These are phyloP conservation scores for Seira sanloemensis DNA, from an alignment of 2,888 invertebrate species.

Conservation along the genomic window DNA sequence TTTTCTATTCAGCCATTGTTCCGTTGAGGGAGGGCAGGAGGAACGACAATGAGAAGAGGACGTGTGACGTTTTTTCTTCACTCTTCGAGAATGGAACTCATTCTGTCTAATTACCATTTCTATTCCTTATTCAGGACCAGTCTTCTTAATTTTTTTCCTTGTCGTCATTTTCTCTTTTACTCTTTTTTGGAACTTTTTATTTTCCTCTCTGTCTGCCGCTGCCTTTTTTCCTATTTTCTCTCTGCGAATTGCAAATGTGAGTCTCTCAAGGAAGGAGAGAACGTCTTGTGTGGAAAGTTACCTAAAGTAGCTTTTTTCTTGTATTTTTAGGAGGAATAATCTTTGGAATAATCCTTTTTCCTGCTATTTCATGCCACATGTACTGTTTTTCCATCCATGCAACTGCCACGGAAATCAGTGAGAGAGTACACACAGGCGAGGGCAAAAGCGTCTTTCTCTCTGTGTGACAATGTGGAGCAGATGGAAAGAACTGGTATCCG, in stretches of 20 bases:
- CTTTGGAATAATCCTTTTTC: conserved; percentile 27
- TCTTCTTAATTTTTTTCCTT: conserved; percentile 18
- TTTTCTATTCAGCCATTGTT: conserved; percentile 3
- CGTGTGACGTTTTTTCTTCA: conserved; percentile 30
- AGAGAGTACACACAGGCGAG: no score
- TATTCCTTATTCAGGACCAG: conserved; percentile 52
- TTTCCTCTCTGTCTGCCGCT: conserved; percentile 43
- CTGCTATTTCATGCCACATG: conserved; percentile 16
- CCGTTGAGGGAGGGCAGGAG: conserved; percentile 10
- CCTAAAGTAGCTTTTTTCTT: background rate
- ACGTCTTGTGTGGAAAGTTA: conserved; percentile 16
- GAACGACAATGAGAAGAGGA: conserved; percentile 22
- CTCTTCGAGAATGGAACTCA: conserved; percentile 29
- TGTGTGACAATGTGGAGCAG: no score
- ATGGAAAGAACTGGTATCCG: background rate
- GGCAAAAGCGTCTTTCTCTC: no score
- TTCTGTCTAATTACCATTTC: conserved; percentile 58
- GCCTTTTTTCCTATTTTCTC: conserved; percentile 36
- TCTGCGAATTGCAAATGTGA: background rate
- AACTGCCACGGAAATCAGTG: background rate
- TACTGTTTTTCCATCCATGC: background rate
- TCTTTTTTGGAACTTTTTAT: no score
- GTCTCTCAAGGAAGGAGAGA: background rate
- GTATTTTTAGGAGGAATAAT: conserved; percentile 28
- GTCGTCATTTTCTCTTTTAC: background rate